Evolutionary conservation across 2,113 vertebrate genomes (phyloP), one percentile per base, ranked within the genome.

Genomic region (Trogon surrucura): DNA sequence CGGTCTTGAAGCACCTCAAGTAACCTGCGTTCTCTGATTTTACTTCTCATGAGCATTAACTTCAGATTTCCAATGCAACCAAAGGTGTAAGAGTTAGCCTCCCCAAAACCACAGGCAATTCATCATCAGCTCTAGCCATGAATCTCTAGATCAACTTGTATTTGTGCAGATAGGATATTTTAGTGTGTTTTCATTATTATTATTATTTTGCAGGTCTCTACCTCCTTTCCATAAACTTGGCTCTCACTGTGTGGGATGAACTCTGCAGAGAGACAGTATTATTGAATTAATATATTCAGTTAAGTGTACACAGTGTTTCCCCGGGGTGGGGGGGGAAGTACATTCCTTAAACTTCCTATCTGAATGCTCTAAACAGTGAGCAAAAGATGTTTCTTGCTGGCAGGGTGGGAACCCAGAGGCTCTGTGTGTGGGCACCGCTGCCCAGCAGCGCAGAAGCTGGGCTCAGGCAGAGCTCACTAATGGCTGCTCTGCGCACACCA

Each of bases 1-100:
- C 13, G 29, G 87, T 69, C 51, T 71, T 81, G 1, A 72, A 71
- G 91, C 74, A 91, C 92, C 36, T 14, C 0, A 2, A 88, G 71
- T 61, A 92, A 95, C 57, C n/a, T 47, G 10, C 86, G 3, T 69
- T 56, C 92, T 89, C 75, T 2, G n/a, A 8, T 54, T 93, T 81
- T 70, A 85, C 83, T 93, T 85, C 92, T 95, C 96, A 94, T 96
- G 78, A 91, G 93, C 93, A 32, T 61, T 26, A 80, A 93, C 80
- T 89, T 92, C 83, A 56, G 69, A 86, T 80, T 80, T 70, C 80
- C 83, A 91, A 8, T 6, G 54, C 81, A 79, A 85, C 50, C 13
- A 15, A 82, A 36, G 54, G 80, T 67, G 61, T 36, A 13, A 54
- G 61, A 83, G 51, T 79, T 50, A 93, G 53, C 80, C 83, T 95